Conservation (phyloP, 2,888 invertebrate species). For the Ophioninae sp. region DNA sequence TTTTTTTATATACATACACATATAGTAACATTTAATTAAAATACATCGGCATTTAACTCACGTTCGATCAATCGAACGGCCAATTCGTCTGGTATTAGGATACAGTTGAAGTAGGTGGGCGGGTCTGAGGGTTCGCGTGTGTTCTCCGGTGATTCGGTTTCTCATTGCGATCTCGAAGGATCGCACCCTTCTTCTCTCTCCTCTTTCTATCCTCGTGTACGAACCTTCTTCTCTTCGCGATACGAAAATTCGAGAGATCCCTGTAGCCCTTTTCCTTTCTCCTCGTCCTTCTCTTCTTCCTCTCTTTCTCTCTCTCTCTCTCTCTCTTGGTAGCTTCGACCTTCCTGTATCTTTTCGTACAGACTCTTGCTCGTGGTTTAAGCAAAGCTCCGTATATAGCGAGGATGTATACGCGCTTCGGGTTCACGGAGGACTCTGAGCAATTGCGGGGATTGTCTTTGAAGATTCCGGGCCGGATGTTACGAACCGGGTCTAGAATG, state of each 20-base stretch:
- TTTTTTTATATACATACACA: neutral
- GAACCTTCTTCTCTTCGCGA: slow-evolving; percentile 5
- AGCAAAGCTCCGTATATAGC: slow-evolving; percentile 20
- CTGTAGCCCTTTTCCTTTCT: slow-evolving; percentile 6
- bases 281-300: neutral
- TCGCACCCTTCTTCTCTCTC: slow-evolving; percentile 29
- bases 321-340: too few species aligned
- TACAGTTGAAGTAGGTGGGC: slow-evolving; percentile 30
- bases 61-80: slow-evolving; percentile 55
- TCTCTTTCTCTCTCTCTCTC: neutral
- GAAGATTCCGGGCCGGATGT: slow-evolving; percentile 25
- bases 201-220: neutral
- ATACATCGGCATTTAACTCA: slow-evolving; percentile 48
- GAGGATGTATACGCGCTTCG: slow-evolving; percentile 7
- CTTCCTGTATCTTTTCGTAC: slow-evolving; percentile 52
- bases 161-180: slow-evolving; percentile 35
- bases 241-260: slow-evolving; percentile 42
- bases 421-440: slow-evolving; percentile 46
- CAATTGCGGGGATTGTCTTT: slow-evolving; percentile 60
- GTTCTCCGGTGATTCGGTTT: slow-evolving; percentile 1
- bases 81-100: slow-evolving; percentile 57
- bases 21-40: slow-evolving; percentile 43
- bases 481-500: slow-evolving; percentile 9
- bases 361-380: slow-evolving; percentile 24
- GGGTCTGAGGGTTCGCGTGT: neutral